phyloP scores from a whole-genome alignment of 2,113 vertebrate species.

The Pipra filicauda region DNA sequence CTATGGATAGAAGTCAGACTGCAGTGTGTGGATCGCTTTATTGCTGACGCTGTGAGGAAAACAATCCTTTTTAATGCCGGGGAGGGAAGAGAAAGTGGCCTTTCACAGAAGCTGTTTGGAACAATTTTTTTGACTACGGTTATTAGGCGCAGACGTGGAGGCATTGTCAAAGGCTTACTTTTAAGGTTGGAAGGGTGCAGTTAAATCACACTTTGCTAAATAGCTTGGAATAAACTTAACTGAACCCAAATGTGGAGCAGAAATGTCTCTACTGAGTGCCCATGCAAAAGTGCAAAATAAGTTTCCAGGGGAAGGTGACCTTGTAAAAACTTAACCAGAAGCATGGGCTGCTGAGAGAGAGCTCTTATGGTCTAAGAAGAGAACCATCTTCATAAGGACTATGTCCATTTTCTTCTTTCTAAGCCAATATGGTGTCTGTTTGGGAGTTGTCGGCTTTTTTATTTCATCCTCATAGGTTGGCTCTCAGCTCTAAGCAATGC shows the following conservation, averaged over 20 bases:
- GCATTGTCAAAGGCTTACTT: background rate
- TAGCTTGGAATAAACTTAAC: background rate
- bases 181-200: background rate
- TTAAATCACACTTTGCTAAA: background rate
- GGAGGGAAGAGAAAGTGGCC: background rate
- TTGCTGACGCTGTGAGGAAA: background rate
- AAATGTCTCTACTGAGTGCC: background rate
- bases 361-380: background rate
- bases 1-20: background rate
- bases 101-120: background rate
- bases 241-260: background rate
- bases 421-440: background rate
- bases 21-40: background rate
- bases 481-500: background rate
- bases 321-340: background rate
- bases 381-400: background rate
- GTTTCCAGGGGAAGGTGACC: background rate
- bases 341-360: background rate
- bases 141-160: background rate
- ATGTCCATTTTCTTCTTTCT: background rate
- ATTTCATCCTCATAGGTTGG: background rate
- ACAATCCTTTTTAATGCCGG: background rate
- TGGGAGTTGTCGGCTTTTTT: background rate
- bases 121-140: background rate
- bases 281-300: background rate